These are phyloP conservation scores for Carcharodon carcharias DNA, from an alignment of 2,797 vertebrate genomes.

Conservation along the genomic window DNA sequence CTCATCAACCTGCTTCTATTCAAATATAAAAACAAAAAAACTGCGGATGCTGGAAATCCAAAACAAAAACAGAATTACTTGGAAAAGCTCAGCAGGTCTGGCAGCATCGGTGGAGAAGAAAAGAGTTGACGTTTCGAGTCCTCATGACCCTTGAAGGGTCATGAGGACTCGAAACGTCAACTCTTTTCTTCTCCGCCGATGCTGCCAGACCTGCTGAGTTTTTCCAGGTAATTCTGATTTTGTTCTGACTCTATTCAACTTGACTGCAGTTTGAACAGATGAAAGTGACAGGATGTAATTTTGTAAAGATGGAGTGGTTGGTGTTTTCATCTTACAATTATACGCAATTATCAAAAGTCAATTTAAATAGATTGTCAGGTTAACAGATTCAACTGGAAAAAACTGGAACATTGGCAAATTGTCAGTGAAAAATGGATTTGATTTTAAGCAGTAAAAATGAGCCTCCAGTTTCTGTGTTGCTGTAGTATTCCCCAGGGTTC, in stretches of 20 bases:
- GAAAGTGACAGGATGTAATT: neutral
- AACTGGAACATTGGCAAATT: neutral
- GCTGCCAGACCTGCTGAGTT: too few relatives aligned
- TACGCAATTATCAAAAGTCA: neutral
- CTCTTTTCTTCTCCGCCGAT: too few relatives aligned
- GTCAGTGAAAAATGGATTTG: neutral
- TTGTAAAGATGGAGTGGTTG: neutral
- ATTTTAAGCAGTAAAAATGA: neutral
- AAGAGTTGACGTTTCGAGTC: too few relatives aligned
- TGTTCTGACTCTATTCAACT: neutral
- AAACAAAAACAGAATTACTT: too few relatives aligned
- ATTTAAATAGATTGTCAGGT: neutral
- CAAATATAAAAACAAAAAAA: too few relatives aligned
- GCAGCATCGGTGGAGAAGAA: too few relatives aligned
- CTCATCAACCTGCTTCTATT: neutral
- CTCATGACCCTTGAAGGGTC: too few relatives aligned
- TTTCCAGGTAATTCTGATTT: too few relatives aligned
- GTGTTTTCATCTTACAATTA: neutral
- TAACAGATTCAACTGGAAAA: neutral
- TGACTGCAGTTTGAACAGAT: neutral
- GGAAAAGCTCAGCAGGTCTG: too few relatives aligned
- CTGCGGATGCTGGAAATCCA: too few relatives aligned
- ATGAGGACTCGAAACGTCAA: too few relatives aligned
- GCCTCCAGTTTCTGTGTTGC: neutral
- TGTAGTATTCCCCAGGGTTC: neutral